Conservation (phyloP, 2,113 vertebrate species). For the Junco hyemalis region DNA sequence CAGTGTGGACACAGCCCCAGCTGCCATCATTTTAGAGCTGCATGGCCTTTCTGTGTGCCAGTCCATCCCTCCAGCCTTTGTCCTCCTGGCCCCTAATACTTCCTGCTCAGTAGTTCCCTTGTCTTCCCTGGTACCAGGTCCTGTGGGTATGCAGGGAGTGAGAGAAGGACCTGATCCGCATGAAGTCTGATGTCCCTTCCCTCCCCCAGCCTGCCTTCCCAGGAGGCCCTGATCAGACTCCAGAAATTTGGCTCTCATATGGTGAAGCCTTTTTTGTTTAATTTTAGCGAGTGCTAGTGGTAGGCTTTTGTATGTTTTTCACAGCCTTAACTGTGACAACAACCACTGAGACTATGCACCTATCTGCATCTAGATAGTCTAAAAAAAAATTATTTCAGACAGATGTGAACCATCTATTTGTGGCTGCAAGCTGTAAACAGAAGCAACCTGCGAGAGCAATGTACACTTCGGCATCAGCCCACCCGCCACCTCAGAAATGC, state of each 20-base stretch:
- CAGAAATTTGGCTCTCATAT: background rate
- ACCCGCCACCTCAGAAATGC: background rate
- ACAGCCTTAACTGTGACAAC: background rate
- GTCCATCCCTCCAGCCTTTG: background rate
- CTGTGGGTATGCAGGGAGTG: accelerated
- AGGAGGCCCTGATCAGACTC: background rate
- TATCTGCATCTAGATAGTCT: background rate
- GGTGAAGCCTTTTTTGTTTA: background rate
- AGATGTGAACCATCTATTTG: background rate
- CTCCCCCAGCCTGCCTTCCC: background rate
- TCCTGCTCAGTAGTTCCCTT: background rate
- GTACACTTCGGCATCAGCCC: background rate
- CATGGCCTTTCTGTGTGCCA: background rate
- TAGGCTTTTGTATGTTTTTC: background rate
- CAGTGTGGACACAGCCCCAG: background rate
- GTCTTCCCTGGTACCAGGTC: background rate
- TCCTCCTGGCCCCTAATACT: background rate
- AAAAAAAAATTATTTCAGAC: background rate
- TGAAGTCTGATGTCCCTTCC: background rate
- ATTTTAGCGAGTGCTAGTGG: background rate
- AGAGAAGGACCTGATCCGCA: background rate
- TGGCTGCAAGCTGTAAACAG: background rate
- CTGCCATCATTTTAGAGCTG: background rate
- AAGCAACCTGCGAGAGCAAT: accelerated
- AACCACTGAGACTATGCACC: background rate